A percentile compares a stretch with the other conserved stretches of the same genome.
These are phyloP conservation scores for Parasteatoda tepidariorum DNA, from an alignment of 1,140 invertebrate species.

Conservation along the genomic window DNA sequence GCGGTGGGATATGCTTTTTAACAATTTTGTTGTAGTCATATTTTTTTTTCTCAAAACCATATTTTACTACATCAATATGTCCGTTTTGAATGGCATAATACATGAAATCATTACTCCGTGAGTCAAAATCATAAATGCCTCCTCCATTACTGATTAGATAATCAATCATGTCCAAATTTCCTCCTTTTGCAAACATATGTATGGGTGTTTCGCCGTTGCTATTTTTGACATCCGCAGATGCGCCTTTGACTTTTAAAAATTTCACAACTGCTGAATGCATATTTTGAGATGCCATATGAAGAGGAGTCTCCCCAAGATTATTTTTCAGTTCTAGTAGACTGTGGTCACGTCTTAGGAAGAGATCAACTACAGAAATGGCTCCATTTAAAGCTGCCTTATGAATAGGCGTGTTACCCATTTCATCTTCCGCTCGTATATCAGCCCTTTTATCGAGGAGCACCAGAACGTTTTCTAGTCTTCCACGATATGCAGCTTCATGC, in stretches of 20 bases:
- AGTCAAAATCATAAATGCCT: background rate
- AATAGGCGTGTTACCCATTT: background rate
- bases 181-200: background rate
- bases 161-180: background rate
- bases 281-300: background rate
- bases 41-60: background rate
- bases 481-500: constrained; percentile 85
- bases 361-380: background rate
- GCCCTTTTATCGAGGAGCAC: constrained; percentile 90
- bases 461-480: constrained; percentile 84
- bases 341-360: background rate
- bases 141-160: background rate
- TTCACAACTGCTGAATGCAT: background rate
- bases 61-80: background rate
- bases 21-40: background rate
- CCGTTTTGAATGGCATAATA: background rate
- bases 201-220: background rate
- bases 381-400: background rate
- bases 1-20: background rate
- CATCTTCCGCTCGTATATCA: constrained; percentile 70
- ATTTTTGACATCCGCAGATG: background rate
- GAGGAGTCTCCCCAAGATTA: background rate
- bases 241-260: background rate
- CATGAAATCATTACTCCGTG: background rate
- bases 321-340: background rate